These are phyloP conservation scores for Clarias magur DNA, from an alignment of 2,113 vertebrate species.

Conservation along the genomic window DNA sequence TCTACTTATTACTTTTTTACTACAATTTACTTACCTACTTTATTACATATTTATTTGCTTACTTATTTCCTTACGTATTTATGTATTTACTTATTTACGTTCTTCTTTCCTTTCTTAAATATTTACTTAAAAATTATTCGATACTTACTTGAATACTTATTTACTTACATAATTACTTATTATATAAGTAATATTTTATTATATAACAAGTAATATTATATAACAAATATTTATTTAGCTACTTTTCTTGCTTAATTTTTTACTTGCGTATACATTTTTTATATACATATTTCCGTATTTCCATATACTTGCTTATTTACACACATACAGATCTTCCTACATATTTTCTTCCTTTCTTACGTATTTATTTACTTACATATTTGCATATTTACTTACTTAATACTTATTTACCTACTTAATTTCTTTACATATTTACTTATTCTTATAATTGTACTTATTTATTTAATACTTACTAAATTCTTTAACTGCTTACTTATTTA, in stretches of 20 bases:
- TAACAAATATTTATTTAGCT: too few relatives aligned
- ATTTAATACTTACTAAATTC: neutral
- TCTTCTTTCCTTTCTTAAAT: neutral
- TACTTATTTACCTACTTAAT: neutral
- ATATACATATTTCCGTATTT: too few relatives aligned
- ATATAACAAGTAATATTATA: too few relatives aligned
- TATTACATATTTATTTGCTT: neutral
- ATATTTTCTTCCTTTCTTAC: too few relatives aligned
- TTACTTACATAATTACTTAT: neutral
- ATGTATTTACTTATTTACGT: neutral
- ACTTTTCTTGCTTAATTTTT: too few relatives aligned
- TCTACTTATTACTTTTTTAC: too few relatives aligned
- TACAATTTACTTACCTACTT: neutral
- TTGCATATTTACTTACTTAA: neutral
- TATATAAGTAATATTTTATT: too few relatives aligned
- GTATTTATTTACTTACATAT: too few relatives aligned
- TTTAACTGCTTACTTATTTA: neutral
- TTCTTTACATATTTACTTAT: neutral
- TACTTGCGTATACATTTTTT: too few relatives aligned
- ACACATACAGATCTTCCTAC: too few relatives aligned
- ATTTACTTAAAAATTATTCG: neutral
- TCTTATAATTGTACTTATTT: neutral
- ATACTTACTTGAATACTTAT: neutral
- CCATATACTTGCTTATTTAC: too few relatives aligned
- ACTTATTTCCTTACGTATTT: neutral